phyloP scores from a whole-genome alignment of 2,797 vertebrate genomes.

The Gymnothorax reevesii region DNA sequence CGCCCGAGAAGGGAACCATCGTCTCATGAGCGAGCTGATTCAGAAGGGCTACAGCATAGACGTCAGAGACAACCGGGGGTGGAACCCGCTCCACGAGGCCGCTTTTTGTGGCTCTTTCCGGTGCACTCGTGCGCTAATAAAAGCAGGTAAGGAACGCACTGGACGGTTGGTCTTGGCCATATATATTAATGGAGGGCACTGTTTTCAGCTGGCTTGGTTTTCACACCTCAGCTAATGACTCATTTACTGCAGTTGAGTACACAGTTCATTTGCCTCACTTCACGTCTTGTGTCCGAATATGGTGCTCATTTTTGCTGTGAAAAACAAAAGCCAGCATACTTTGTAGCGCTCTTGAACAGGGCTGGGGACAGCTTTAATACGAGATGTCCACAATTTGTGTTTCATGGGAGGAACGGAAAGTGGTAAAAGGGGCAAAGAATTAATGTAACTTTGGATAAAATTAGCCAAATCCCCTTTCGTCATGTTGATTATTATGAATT shows the following conservation, averaged over 20 bases:
- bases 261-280: not conserved
- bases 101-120: constrained; percentile 74
- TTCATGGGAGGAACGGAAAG: not conserved
- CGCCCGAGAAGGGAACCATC: constrained; percentile 73
- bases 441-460: not conserved
- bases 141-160: constrained; percentile 12
- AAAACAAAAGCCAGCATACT: not conserved
- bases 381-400: not conserved
- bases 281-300: not conserved
- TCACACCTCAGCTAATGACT: not conserved
- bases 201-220: not conserved
- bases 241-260: not conserved
- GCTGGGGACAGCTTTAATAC: not conserved
- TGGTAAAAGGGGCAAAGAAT: not conserved
- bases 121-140: constrained; percentile 79
- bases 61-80: constrained; percentile 88
- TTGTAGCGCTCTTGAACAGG: not conserved
- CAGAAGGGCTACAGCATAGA: constrained; percentile 75
- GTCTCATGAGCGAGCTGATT: constrained; percentile 76
- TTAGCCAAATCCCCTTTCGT: not conserved
- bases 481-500: not conserved
- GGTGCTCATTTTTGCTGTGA: not conserved
- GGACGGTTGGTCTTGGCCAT: not conserved
- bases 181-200: not conserved
- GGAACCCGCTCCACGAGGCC: constrained; percentile 89